Conservation (phyloP, 2,113 vertebrate genomes). For the Bubo scandiacus region DNA sequence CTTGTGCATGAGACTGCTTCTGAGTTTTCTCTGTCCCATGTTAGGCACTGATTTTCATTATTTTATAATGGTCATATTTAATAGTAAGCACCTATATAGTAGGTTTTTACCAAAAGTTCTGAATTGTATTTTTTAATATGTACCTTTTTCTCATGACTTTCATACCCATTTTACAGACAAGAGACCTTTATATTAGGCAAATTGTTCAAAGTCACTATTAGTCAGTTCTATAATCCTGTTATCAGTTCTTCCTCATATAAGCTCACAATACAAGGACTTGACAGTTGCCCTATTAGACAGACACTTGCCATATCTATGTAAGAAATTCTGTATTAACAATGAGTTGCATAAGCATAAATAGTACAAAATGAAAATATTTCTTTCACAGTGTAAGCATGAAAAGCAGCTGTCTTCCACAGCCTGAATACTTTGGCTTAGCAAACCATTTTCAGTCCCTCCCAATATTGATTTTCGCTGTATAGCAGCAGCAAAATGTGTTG, state of each 20-base stretch:
- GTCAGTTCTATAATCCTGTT: neutral
- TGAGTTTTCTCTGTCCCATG: neutral
- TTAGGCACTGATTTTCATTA: neutral
- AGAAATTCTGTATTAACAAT: neutral
- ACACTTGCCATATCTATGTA: neutral
- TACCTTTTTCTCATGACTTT: neutral
- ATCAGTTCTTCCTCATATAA: neutral
- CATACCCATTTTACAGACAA: neutral
- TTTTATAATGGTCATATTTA: neutral
- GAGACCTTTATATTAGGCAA: neutral
- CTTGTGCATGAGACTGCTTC: neutral
- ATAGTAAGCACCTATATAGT: neutral
- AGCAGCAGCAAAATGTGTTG: slow-evolving; percentile 41
- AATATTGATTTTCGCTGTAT: slow-evolving; percentile 47
- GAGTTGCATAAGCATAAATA: neutral
- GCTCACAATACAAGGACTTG: neutral
- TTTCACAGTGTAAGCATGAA: neutral
- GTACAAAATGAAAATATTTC: neutral
- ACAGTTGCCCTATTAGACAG: neutral
- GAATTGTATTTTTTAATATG: neutral
- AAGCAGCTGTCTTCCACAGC: neutral
- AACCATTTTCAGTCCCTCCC: slow-evolving; percentile 32
- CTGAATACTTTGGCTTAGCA: slow-evolving; percentile 11
- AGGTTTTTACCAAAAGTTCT: neutral
- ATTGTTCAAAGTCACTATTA: neutral